These are phyloP conservation scores for Habrosyne pyritoides DNA, from an alignment of 2,888 invertebrate species.

Conservation along the genomic window DNA sequence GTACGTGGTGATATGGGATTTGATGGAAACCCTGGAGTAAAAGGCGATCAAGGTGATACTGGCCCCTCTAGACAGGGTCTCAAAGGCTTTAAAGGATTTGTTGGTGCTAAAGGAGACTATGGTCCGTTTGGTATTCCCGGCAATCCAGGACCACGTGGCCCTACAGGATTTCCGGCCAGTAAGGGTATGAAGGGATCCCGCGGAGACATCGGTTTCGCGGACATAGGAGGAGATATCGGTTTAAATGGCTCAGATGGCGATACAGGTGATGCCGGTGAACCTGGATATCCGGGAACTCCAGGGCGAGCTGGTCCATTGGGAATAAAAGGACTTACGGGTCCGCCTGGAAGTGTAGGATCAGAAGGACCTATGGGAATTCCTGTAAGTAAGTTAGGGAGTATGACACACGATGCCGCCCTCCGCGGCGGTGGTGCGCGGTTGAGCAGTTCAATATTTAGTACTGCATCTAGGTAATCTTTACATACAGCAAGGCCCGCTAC, in stretches of 20 bases:
- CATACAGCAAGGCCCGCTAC: too few species aligned
- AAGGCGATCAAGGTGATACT: slow-evolving; percentile 62
- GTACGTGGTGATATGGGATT: slow-evolving; percentile 61
- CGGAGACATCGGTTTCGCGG: slow-evolving; percentile 77
- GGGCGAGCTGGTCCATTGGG: slow-evolving; percentile 80
- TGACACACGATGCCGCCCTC: not conserved
- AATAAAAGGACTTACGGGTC: slow-evolving; percentile 66
- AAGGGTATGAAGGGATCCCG: slow-evolving; percentile 80
- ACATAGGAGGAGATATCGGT: slow-evolving; percentile 69
- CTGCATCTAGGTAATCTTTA: too few species aligned
- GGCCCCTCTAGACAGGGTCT: slow-evolving; percentile 65
- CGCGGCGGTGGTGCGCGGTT: too few species aligned
- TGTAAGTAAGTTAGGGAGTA: slow-evolving; percentile 59
- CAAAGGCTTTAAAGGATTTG: slow-evolving; percentile 86
- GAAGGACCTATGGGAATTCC: slow-evolving; percentile 82
- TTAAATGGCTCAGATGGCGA: slow-evolving; percentile 64
- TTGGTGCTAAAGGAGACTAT: slow-evolving; percentile 85
- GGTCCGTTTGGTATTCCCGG: slow-evolving; percentile 87
- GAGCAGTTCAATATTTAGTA: too few species aligned
- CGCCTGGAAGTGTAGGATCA: slow-evolving; percentile 83
- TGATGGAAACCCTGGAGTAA: slow-evolving; percentile 58
- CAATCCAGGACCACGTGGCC: slow-evolving; percentile 71
- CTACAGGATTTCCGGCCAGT: slow-evolving; percentile 85
- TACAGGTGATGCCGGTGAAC: slow-evolving; percentile 82
- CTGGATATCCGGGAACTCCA: slow-evolving; percentile 82